Evolutionary conservation across 2,888 invertebrate species (phyloP).

Genomic region (Ariolimax columbianus): DNA sequence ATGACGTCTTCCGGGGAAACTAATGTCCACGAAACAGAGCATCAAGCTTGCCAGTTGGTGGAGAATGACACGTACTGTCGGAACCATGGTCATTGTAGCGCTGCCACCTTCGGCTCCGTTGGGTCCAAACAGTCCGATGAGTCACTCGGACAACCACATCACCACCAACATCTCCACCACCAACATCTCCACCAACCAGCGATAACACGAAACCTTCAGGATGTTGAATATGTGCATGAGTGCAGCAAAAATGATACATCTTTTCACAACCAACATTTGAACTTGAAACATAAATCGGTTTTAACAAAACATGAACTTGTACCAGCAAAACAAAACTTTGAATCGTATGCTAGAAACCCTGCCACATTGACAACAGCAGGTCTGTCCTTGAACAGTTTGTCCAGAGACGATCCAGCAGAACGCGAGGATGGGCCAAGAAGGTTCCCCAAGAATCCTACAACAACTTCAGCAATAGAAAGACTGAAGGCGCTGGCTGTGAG

Average conservation of each 20-base stretch:
- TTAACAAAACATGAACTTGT: neutral
- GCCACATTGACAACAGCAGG: neutral
- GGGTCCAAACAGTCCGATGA: neutral
- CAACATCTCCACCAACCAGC: neutral
- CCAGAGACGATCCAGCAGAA: neutral
- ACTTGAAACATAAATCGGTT: neutral
- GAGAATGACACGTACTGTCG: neutral
- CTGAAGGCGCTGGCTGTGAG: conserved; percentile 72
- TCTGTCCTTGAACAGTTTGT: neutral
- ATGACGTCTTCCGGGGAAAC: conserved; percentile 1
- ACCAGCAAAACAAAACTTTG: neutral
- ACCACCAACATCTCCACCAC: neutral
- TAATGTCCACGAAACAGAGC: conserved; percentile 16
- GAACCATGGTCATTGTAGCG: conserved; percentile 2
- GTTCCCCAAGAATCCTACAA: conserved; percentile 59
- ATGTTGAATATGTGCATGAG: neutral
- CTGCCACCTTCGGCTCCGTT: neutral
- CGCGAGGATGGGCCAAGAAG: conserved; percentile 56
- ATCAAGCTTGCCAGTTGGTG: neutral
- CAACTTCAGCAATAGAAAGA: conserved; percentile 57
- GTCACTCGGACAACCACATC: neutral
- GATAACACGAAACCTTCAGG: neutral
- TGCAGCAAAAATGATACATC: neutral
- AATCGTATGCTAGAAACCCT: neutral
- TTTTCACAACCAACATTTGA: neutral